These are phyloP conservation scores for Eupithecia subumbrata DNA, from an alignment of 2,888 invertebrate genomes.

Conservation along the genomic window DNA sequence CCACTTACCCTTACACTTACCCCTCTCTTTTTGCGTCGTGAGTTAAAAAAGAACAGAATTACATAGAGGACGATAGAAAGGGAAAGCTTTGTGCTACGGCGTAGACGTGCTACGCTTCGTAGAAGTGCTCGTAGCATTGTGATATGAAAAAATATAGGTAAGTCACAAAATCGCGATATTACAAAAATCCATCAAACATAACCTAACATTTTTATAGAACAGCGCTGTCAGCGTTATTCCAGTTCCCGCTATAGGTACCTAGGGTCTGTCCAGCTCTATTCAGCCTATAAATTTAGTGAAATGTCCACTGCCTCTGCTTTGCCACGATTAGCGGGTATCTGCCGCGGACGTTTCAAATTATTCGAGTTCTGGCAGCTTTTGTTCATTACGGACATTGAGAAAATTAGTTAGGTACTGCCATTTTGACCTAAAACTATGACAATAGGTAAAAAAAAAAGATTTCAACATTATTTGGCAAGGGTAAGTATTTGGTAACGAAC, in stretches of 20 bases:
- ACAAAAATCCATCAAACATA: no score
- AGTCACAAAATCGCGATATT: neutral
- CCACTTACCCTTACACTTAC: no score
- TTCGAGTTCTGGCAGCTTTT: conserved; percentile 21
- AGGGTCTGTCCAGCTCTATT: conserved; percentile 22
- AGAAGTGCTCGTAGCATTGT: neutral
- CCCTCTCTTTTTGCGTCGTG: no score
- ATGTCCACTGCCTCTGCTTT: conserved; percentile 39
- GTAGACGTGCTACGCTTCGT: neutral
- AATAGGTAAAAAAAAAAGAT: neutral
- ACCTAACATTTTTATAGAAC: neutral
- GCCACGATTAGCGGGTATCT: conserved; percentile 44
- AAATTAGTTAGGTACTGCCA: conserved; percentile 6
- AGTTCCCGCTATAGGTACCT: neutral
- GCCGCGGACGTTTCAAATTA: conserved; percentile 37
- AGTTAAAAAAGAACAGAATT: neutral
- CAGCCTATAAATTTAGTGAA: conserved; percentile 44
- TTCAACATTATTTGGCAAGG: neutral
- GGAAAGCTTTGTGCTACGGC: neutral
- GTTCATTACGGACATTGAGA: conserved; percentile 7
- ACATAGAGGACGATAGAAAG: neutral
- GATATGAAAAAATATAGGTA: no score
- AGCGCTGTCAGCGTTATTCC: neutral
- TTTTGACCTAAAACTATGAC: neutral
- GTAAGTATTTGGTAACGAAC: neutral